Conservation (phyloP, 2,888 invertebrate genomes). For the Vanessa cardui region DNA sequence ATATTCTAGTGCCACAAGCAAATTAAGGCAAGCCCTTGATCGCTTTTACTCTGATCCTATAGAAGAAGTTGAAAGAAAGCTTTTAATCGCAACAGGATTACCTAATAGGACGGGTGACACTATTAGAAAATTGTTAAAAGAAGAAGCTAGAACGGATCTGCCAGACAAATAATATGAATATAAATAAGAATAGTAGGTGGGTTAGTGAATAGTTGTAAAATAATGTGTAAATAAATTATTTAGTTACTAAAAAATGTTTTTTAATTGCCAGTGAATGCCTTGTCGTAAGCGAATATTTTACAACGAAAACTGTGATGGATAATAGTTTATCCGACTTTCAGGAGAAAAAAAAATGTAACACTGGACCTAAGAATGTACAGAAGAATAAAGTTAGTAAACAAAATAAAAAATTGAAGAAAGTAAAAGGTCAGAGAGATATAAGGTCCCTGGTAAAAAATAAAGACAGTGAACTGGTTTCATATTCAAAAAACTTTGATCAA, state of each 20-base stretch:
- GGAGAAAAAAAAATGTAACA: constrained; percentile 57
- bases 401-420: constrained; percentile 46
- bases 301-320: constrained; percentile 60
- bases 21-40: constrained; percentile 57
- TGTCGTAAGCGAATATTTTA: constrained; percentile 69
- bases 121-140: constrained; percentile 55
- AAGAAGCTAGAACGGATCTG: constrained; percentile 55
- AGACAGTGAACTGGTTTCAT: constrained; percentile 65
- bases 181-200: constrained; percentile 55
- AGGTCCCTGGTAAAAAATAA: constrained; percentile 61
- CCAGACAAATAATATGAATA: constrained; percentile 64
- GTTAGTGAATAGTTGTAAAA: constrained; percentile 38
- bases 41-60: constrained; percentile 67
- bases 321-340: constrained; percentile 71
- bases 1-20: constrained; percentile 52
- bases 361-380: constrained; percentile 54
- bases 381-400: constrained; percentile 45
- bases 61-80: constrained; percentile 69
- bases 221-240: constrained; percentile 42
- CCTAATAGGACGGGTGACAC: constrained; percentile 53
- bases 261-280: constrained; percentile 56
- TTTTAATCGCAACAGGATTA: constrained; percentile 66
- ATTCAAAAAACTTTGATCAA: constrained; percentile 68
- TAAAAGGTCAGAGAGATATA: constrained; percentile 72
- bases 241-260: constrained; percentile 49